Conservation (phyloP, 2,888 invertebrate genomes). For the Drosophila vallismaia region DNA sequence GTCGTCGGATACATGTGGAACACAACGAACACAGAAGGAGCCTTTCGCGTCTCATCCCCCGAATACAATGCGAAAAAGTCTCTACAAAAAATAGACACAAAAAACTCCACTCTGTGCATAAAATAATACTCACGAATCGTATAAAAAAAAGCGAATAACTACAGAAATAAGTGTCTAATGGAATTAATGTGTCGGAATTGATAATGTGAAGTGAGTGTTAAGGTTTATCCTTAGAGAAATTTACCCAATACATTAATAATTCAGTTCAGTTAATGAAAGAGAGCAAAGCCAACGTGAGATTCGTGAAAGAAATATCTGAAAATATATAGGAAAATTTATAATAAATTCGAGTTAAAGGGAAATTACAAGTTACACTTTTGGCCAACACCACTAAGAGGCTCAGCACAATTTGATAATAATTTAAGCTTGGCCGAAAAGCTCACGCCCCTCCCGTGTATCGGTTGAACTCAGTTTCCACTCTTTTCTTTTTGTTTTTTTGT, state of each 20-base stretch:
- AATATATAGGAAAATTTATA: not conserved
- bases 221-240: slow-evolving; percentile 11
- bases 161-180: not conserved
- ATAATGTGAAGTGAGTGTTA: slow-evolving; percentile 22
- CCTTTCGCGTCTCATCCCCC: slow-evolving; percentile 64
- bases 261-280: slow-evolving; percentile 15
- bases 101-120: slow-evolving; percentile 23
- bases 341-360: not conserved
- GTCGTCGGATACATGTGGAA: slow-evolving; percentile 83
- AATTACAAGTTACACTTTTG: not conserved
- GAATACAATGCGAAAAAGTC: slow-evolving; percentile 71
- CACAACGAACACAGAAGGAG: slow-evolving; percentile 65
- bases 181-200: slow-evolving; percentile 32
- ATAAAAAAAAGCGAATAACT: not conserved
- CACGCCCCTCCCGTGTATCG: slow-evolving; percentile 40
- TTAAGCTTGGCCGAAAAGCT: slow-evolving; percentile 42
- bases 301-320: not conserved
- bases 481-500: slow-evolving; percentile 12
- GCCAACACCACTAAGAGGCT: slow-evolving; percentile 15
- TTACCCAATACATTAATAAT: slow-evolving; percentile 38
- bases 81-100: slow-evolving; percentile 57
- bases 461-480: slow-evolving; percentile 12
- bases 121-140: slow-evolving; percentile 10
- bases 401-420: slow-evolving; percentile 32
- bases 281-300: slow-evolving; percentile 2